Evolutionary conservation across 30 jellyfish, hydroid and myxozoan species (phyloP).

Genomic region (Phacellophora camtschatica): DNA sequence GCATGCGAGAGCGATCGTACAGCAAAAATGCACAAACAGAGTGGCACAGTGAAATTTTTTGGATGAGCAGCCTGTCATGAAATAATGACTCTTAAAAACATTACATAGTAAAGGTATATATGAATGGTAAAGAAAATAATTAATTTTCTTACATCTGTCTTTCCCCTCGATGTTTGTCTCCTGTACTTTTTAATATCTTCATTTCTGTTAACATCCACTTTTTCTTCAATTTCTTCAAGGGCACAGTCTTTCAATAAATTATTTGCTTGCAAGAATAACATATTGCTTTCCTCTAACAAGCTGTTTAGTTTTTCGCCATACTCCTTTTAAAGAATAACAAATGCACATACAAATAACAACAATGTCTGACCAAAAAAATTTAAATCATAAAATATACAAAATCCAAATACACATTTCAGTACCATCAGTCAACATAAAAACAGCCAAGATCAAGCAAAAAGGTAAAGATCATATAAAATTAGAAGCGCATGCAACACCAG

Average conservation of each 20-base stretch:
- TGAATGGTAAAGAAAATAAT: background rate
- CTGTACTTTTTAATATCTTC: conserved; percentile 46
- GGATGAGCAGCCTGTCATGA: background rate
- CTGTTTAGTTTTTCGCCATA: conserved; percentile 67
- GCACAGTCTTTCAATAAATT: conserved; percentile 68
- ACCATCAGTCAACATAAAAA: too few species aligned
- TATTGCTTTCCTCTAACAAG: conserved; percentile 64
- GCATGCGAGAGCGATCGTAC: too few species aligned
- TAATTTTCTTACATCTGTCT: conserved; percentile 51
- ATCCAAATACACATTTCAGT: too few species aligned
- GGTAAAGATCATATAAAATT: too few species aligned
- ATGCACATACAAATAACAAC: background rate
- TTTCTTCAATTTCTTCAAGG: conserved; percentile 56
- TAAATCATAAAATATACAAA: too few species aligned
- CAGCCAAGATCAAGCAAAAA: too few species aligned
- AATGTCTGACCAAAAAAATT: too few species aligned
- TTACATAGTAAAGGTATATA: background rate
- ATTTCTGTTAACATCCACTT: conserved; percentile 51
- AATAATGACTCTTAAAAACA: background rate
- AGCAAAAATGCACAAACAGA: too few species aligned
- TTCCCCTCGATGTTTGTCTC: conserved; percentile 66
- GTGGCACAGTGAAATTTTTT: too few species aligned
- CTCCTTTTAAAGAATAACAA: conserved; percentile 3
- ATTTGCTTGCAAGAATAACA: conserved; percentile 67
- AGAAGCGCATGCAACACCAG: too few species aligned